Evolutionary conservation across 2,113 vertebrate species (phyloP), one percentile per base, ranked within the genome.

Genomic region (Urocitellus parryii): DNA sequence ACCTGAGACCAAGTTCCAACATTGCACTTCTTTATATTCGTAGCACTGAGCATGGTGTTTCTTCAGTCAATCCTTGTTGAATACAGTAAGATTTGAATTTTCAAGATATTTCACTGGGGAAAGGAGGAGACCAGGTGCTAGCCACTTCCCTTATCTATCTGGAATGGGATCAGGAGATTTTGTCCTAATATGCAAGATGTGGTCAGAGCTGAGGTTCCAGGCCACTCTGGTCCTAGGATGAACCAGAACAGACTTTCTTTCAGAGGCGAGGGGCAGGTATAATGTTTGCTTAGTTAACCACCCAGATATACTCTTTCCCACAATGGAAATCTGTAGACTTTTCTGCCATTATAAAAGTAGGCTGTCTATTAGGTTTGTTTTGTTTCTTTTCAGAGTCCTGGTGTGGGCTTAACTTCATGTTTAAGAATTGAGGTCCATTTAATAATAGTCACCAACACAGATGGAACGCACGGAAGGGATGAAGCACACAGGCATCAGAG

Each of bases 131-230:
- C 39, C 3, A 29, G 39, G 39, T 16, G 25, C 12, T 0, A 12
- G 56, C 53, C 56, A 70, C 58, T 17, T 29, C 73, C 22, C 45
- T 96, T 53, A 65, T 56, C 70, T 27, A 65, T 13, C 72, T 45
- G 39, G 68, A 88, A 82, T 16, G 25, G 0, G 32, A 48, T 29
- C 24, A 27, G 22, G 32, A 67, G 32, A 61, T 56, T 45, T 83
- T 37, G 65, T 76, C 79, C 80, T 58, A 39, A 70, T 29, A 61
- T 4, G 16, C 10, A 79, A 83, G 34, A 13, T 29, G 24, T 85
- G n/a, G 74, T 48, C 72, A 84, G 88, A 92, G 56, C 45, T 67
- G 83, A n/a, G 29, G 32, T 58, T 83, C 92, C 34, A 77, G 82
- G 48, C 34, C 63, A 73, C 1, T 4, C 0, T 53, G 20, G 48